Base-by-base conservation (phyloP, 2,888 invertebrate species). In the Junonia oenone region DNA sequence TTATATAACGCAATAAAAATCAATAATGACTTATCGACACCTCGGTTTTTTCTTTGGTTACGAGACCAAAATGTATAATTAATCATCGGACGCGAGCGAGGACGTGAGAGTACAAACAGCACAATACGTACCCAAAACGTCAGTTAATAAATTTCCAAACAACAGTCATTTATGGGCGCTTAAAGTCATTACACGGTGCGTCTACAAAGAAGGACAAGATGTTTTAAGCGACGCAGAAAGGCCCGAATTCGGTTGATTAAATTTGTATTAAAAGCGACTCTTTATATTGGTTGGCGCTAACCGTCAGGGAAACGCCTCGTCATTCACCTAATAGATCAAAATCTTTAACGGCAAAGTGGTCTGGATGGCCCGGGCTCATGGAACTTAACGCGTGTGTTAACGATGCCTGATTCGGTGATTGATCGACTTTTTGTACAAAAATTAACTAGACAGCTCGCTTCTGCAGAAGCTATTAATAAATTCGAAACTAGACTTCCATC, bases 241-340 rank as follows among this genome's bases (percentile, higher is more conserved):
- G 75, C 68, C 70, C 69, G 78, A 76, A 75, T 78, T 72, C 75
- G 78, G 85, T 86, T 89, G 87, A 90, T 89, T 89, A 86, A 90
- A 90, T 89, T 89, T 87, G 84, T 89, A 86, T 85, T 84, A 85
- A 81, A 84, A 84, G 83, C 81, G 71, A 77, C 68, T 78, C 75
- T 83, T 82, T 83, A 78, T 83, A 75, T 80, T 73, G 75, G 71
- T 73, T 78, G 85, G 86, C 85, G 88, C 84, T 85, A 80, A 80
- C 77, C 70, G 68, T 61, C 63, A 58, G 62, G 66, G 68, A 74
- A 77, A 45, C 75, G 89, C 82, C 64, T 49, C 64, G 86, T 90
- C 90, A 90, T 76, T 71, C 66, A 73, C 71, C 74, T 86, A 89
- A 90, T 90, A 89, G 90, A 89, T 88, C 83, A 76, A 75, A 85